phyloP scores from a whole-genome alignment of 2,113 vertebrate species.

The Caranx melampygus region DNA sequence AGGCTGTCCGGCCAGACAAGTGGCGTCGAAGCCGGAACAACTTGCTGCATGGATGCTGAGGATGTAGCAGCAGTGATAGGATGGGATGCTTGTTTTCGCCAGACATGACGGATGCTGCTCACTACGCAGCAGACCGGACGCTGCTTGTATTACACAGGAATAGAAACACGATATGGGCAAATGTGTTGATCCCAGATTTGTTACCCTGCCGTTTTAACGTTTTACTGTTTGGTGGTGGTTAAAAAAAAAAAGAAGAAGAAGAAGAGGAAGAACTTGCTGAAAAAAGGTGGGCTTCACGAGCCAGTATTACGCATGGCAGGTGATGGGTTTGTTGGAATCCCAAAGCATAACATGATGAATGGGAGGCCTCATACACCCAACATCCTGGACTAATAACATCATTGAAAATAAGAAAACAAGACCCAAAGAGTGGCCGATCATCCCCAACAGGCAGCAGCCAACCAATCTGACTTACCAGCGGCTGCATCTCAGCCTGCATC shows the following conservation, averaged over 20 bases:
- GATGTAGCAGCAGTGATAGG: slow-evolving; percentile 57
- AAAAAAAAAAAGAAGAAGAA: no score
- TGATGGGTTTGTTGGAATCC: slow-evolving; percentile 36
- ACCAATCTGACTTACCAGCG: slow-evolving; percentile 86
- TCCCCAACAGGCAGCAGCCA: not conserved
- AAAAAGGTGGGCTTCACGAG: slow-evolving; percentile 12
- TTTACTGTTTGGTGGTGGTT: not conserved
- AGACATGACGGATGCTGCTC: slow-evolving; percentile 74
- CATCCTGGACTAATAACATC: not conserved
- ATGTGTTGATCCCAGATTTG: not conserved
- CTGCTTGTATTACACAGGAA: slow-evolving; percentile 13
- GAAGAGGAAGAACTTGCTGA: slow-evolving; percentile 14
- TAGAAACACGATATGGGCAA: not conserved
- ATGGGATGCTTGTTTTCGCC: slow-evolving; percentile 70
- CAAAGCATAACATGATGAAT: not conserved
- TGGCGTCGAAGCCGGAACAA: slow-evolving; percentile 26
- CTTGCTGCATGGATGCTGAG: slow-evolving; percentile 66
- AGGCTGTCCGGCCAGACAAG: not conserved
- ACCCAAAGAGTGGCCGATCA: not conserved
- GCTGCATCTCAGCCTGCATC: slow-evolving; percentile 92
- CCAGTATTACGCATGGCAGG: slow-evolving; percentile 40
- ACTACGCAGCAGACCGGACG: slow-evolving; percentile 71
- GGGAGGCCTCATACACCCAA: slow-evolving; percentile 22
- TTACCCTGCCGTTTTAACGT: not conserved
- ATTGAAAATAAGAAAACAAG: not conserved